These are phyloP conservation scores for Drosophila longiperda DNA, from an alignment of 2,888 invertebrate genomes.

Conservation along the genomic window DNA sequence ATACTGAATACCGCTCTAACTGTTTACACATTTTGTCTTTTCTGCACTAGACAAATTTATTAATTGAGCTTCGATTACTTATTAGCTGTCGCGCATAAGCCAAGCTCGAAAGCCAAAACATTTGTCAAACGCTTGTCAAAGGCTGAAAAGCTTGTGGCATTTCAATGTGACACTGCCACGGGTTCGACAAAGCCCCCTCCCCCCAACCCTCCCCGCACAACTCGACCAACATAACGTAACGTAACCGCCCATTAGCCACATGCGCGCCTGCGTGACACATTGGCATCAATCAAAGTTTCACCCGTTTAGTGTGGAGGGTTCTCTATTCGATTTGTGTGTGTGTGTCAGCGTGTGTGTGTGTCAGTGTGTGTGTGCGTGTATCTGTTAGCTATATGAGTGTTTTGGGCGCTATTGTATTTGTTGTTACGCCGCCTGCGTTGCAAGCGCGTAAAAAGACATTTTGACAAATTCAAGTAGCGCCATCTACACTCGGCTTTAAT, in stretches of 20 bases:
- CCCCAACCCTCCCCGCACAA: too few species aligned
- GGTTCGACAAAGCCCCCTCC: background rate
- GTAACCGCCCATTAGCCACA: conserved; percentile 82
- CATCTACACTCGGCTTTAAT: conserved; percentile 81
- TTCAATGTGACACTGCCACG: conserved; percentile 42
- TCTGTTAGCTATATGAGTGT: conserved; percentile 20
- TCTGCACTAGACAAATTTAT: conserved; percentile 36
- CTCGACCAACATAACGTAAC: conserved; percentile 3
- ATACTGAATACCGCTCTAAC: conserved; percentile 24
- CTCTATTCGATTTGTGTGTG: conserved; percentile 13
- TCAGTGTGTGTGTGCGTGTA: conserved; percentile 10
- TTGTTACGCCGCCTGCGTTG: conserved; percentile 60
- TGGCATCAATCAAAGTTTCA: conserved; percentile 83
- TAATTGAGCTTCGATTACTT: conserved; percentile 53
- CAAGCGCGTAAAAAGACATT: conserved; percentile 77
- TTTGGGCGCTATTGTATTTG: conserved; percentile 38
- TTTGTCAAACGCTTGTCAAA: conserved; percentile 82
- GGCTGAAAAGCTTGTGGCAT: conserved; percentile 66
- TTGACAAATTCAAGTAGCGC: conserved; percentile 84
- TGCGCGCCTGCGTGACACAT: conserved; percentile 84
- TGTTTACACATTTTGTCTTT: conserved; percentile 39
- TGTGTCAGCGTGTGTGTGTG: background rate
- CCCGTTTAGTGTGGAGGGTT: conserved; percentile 61
- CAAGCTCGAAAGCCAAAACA: conserved; percentile 64
- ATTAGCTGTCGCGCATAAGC: conserved; percentile 30